Evolutionary conservation across 2,113 vertebrate species (phyloP).

Genomic region (Actinemys pallida): DNA sequence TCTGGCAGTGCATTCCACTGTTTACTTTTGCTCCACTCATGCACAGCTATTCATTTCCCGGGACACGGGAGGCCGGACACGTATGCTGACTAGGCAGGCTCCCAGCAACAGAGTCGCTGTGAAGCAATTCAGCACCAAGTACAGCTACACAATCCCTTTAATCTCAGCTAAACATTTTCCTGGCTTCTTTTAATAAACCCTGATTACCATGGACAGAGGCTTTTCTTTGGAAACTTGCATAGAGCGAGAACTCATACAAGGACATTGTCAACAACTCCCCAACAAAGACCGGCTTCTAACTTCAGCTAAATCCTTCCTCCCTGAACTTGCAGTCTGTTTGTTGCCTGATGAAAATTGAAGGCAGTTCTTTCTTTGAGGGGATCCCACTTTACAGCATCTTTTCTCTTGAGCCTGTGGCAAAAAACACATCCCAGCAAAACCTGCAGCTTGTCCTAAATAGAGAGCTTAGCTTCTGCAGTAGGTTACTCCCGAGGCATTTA

Average conservation of each 20-base stretch:
- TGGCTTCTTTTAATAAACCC: conserved; percentile 63
- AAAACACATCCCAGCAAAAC: neutral
- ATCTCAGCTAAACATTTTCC: conserved; percentile 67
- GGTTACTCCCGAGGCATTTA: conserved; percentile 23
- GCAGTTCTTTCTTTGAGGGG: neutral
- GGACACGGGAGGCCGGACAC: conserved; percentile 27
- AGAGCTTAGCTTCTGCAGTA: conserved; percentile 44
- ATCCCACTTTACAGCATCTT: neutral
- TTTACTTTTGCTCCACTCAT: conserved; percentile 46
- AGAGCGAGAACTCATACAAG: neutral
- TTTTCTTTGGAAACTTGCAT: conserved; percentile 29
- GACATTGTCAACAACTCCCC: conserved; percentile 10
- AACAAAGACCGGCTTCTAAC: conserved; percentile 20
- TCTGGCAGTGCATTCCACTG: conserved; percentile 18
- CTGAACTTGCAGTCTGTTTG: neutral
- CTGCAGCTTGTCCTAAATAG: conserved; percentile 23
- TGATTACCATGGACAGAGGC: conserved; percentile 73
- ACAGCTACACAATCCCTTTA: conserved; percentile 69
- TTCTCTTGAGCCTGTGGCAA: neutral
- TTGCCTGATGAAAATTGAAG: neutral
- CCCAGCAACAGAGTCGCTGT: conserved; percentile 33
- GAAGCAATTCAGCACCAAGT: conserved; percentile 70
- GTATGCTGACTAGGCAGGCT: conserved; percentile 50
- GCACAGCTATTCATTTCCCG: conserved; percentile 4
- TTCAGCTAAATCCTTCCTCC: conserved; percentile 43